A percentile compares a stretch with the other conserved stretches of the same genome.
phyloP scores from a whole-genome alignment of 2,113 vertebrate genomes.

The Caracal caracal region DNA sequence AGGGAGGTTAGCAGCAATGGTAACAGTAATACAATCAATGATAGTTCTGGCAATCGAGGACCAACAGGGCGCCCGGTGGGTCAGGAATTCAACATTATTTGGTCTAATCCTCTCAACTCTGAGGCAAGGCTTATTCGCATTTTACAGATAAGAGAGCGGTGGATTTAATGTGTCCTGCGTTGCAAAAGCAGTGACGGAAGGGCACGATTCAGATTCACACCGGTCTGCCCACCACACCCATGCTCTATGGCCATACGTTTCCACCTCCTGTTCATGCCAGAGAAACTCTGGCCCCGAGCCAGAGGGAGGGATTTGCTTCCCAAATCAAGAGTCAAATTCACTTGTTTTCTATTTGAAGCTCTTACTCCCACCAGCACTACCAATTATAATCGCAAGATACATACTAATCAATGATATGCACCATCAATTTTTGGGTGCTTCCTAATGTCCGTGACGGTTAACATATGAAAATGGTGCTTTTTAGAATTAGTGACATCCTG shows the following conservation, averaged over 20 bases:
- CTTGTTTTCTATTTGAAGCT: neutral
- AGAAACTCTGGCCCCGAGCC: neutral
- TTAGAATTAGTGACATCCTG: neutral
- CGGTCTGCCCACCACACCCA: rapidly evolving
- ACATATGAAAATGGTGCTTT: neutral
- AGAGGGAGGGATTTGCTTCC: neutral
- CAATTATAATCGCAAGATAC: neutral
- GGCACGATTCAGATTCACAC: neutral
- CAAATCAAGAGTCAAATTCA: no score
- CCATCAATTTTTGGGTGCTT: neutral
- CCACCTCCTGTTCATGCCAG: neutral
- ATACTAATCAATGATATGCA: rapidly evolving
- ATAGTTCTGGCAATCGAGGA: rapidly evolving
- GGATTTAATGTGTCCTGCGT: neutral
- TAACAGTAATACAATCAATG: rapidly evolving
- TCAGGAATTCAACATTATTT: neutral
- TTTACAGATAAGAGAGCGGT: neutral
- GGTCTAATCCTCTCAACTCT: neutral
- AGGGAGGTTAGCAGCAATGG: neutral
- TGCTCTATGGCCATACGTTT: neutral
- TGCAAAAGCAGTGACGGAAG: neutral
- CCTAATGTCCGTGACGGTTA: neutral
- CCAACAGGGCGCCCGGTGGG: neutral
- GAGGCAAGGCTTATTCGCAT: neutral
- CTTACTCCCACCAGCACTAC: neutral